Conservation (phyloP, 2,888 invertebrate species). For the Tridacna crocea region DNA sequence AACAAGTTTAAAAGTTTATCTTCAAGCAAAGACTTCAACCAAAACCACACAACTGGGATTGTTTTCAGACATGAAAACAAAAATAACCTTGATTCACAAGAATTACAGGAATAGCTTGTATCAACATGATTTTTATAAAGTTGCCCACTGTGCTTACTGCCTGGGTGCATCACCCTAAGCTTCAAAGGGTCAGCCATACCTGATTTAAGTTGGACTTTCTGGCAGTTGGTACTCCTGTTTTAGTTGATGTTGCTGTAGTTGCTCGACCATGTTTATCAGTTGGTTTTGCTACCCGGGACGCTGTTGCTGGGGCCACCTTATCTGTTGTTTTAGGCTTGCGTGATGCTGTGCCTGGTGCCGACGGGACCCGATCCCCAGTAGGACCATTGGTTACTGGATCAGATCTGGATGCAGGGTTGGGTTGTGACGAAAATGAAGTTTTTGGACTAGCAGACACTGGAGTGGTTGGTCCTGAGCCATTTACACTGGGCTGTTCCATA, state of each 20-base stretch:
- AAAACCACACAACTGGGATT: no score
- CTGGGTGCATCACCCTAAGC: no score
- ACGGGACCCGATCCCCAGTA: slow-evolving; percentile 29
- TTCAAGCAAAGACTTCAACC: no score
- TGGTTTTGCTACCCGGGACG: slow-evolving; percentile 40
- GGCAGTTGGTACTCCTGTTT: slow-evolving; percentile 53
- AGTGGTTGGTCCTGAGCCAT: slow-evolving; percentile 38
- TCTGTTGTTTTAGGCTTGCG: slow-evolving; percentile 59
- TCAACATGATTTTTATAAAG: no score
- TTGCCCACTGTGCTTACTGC: no score
- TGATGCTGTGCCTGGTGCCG: slow-evolving; percentile 40
- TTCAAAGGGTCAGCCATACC: slow-evolving; percentile 35
- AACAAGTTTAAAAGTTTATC: no score
- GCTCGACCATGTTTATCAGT: slow-evolving; percentile 50
- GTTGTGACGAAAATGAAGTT: slow-evolving; percentile 43
- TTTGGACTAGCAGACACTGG: slow-evolving; percentile 51
- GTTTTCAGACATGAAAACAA: no score
- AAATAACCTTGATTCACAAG: no score
- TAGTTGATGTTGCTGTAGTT: slow-evolving; percentile 39
- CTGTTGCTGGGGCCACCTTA: slow-evolving; percentile 40
- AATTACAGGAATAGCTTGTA: no score
- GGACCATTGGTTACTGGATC: slow-evolving; percentile 37
- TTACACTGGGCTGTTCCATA: slow-evolving; percentile 43
- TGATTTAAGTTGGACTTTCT: slow-evolving; percentile 66
- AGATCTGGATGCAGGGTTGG: slow-evolving; percentile 18